A percentile compares a stretch with the other conserved stretches of the same genome.
These are phyloP conservation scores for Coregonus suidteri DNA, from an alignment of 2,797 vertebrate genomes.

Conservation along the genomic window DNA sequence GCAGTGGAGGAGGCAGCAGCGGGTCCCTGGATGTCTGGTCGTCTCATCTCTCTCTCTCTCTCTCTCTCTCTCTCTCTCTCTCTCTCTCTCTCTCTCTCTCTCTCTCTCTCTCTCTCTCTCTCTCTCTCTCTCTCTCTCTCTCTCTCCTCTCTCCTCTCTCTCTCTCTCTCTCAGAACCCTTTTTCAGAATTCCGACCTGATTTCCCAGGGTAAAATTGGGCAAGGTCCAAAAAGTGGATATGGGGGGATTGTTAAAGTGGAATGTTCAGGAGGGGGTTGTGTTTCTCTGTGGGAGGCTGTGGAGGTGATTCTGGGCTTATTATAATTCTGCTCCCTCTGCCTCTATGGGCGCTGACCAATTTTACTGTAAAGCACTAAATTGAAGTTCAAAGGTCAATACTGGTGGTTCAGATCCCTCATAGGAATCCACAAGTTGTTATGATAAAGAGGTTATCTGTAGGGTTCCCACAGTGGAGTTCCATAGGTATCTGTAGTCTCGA, in stretches of 20 bases:
- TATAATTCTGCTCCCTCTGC: slow-evolving; percentile 2
- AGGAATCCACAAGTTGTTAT: neutral
- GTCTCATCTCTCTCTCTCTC: slow-evolving; percentile 16
- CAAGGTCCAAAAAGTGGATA: slow-evolving; percentile 13
- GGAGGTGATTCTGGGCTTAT: slow-evolving; percentile 14
- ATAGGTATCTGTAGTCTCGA: neutral
- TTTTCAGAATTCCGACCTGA: slow-evolving; percentile 31
- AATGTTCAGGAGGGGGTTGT: slow-evolving; percentile 21
- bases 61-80: slow-evolving; percentile 6
- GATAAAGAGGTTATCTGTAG: neutral
- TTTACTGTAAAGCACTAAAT: slow-evolving; percentile 13
- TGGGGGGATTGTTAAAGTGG: slow-evolving; percentile 10
- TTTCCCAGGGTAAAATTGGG: slow-evolving; percentile 33
- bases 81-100: no score
- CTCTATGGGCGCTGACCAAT: slow-evolving; percentile 16
- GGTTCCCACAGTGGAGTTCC: neutral
- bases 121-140: no score
- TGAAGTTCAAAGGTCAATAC: neutral
- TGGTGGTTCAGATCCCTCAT: neutral
- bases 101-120: no score
- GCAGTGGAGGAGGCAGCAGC: slow-evolving; percentile 7
- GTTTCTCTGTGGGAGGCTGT: slow-evolving; percentile 3
- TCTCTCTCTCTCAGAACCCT: slow-evolving; percentile 3
- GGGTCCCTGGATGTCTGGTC: slow-evolving; percentile 34
- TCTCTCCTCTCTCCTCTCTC: neutral